Evolutionary conservation across 92 coral and sea anemone genomes (phyloP), one percentile per base, ranked within the genome.

Genomic region (Diadumene lineata): DNA sequence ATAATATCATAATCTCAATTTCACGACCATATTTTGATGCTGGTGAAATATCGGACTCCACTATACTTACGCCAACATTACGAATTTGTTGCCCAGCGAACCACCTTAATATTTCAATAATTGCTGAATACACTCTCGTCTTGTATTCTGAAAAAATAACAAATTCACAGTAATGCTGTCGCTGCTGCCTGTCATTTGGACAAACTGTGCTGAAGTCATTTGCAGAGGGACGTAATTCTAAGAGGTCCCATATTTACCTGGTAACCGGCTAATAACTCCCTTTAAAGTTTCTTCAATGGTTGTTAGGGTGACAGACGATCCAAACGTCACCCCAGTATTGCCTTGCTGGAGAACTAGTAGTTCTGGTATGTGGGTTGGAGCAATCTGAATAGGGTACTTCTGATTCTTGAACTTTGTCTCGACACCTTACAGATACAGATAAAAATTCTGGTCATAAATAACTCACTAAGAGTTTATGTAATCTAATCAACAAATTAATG

Each of bases 31-130:
- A n/a, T n/a, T n/a, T n/a, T n/a, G n/a, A n/a, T n/a, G n/a, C n/a
- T n/a, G n/a, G n/a, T n/a, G n/a, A n/a, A n/a, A n/a, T n/a, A n/a
- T n/a, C n/a, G n/a, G n/a, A n/a, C n/a, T 64, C 80, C 90, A 82
- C 70, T 53, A 23, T 57, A 82, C 89, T 79, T 31, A 87, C 97
- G 68, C 89, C 97, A 43, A 90, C 97, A 66, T 86, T 90, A 48
- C 97, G 74, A 11, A 90, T 85, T 72, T 90, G 97, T 29, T 89
- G 90, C 29, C 97, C 97, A 56, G 97, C 97, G 84, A 90, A 90
- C 97, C 97, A 90, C 50, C 87, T 74, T 21, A 90, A 73, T 85
- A 87, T 90, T 63, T 90, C 85, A 53, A 87, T 81, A 51, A 88
- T 84, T 26, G 92, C 92, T 24, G 73, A 21, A 55, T 70, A 90